Evolutionary conservation across 2,797 vertebrate genomes (phyloP).

Genomic region (Psittacula echo): DNA sequence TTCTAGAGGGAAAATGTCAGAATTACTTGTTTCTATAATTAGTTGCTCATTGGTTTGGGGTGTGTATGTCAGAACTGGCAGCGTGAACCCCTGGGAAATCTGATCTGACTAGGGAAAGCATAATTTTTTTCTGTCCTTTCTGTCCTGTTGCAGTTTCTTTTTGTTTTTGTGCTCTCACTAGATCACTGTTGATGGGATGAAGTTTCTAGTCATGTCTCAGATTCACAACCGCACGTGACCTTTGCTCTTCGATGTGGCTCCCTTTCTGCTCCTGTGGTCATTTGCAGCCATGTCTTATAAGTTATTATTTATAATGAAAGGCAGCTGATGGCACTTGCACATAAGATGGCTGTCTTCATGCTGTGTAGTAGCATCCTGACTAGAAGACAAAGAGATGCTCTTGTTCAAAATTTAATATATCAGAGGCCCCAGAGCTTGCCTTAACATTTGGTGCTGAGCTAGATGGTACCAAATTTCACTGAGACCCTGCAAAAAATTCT

Average conservation of each 20-base stretch:
- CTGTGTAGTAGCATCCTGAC: conserved; percentile 10
- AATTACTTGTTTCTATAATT: neutral
- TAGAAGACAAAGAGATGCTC: neutral
- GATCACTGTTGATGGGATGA: neutral
- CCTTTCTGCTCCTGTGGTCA: conserved; percentile 14
- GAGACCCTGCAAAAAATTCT: neutral
- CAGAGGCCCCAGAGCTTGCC: neutral
- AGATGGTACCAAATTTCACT: neutral
- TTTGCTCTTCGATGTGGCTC: conserved; percentile 25
- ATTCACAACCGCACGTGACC: conserved; percentile 1
- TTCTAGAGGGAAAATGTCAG: neutral
- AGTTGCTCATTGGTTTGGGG: neutral
- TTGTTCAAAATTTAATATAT: neutral
- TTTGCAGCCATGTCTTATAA: neutral
- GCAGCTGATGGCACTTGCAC: neutral
- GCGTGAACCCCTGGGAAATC: neutral
- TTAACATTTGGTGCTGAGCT: neutral
- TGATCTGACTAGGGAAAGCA: neutral
- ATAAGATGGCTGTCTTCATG: neutral
- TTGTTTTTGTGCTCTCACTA: neutral
- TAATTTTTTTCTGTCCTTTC: neutral
- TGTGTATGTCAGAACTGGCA: neutral
- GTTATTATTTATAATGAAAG: conserved; percentile 55
- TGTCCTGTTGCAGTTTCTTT: neutral
- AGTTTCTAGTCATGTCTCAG: conserved; percentile 43